Conservation (phyloP, 37 sponge, comb jelly and placozoan species). For the Mnemiopsis leidyi region DNA sequence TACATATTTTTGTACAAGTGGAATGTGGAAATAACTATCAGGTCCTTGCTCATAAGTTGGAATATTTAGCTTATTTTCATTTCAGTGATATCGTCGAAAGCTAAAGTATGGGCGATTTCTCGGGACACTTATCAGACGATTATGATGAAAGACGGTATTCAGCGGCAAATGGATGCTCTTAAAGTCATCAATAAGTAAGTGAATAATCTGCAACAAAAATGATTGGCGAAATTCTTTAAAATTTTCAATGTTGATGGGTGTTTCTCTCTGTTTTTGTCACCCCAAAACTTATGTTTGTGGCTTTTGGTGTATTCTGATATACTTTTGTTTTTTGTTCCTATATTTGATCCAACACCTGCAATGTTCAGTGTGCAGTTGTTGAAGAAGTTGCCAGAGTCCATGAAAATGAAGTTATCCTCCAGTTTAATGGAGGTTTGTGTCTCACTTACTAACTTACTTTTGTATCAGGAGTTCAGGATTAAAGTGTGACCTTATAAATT, state of each 20-base stretch:
- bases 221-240: too few species aligned
- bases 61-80: neutral
- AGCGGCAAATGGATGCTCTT: constrained; percentile 77
- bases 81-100: neutral
- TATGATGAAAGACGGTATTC: constrained; percentile 91
- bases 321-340: too few species aligned
- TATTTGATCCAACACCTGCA: too few species aligned
- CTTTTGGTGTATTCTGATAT: too few species aligned
- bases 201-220: too few species aligned
- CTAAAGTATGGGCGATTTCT: constrained; percentile 89
- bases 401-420: constrained; percentile 17
- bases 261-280: too few species aligned
- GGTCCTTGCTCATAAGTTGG: neutral
- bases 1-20: too few species aligned
- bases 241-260: too few species aligned
- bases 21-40: neutral
- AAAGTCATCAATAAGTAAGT: constrained; percentile 77
- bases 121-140: constrained; percentile 86
- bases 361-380: neutral
- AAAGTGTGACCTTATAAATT: too few species aligned
- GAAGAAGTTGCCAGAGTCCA: neutral
- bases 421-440: neutral
- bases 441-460: too few species aligned
- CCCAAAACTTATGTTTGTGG: too few species aligned
- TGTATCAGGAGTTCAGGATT: too few species aligned